Evolutionary conservation across 2,888 invertebrate genomes (phyloP).

Genomic region (Emesis russula): DNA sequence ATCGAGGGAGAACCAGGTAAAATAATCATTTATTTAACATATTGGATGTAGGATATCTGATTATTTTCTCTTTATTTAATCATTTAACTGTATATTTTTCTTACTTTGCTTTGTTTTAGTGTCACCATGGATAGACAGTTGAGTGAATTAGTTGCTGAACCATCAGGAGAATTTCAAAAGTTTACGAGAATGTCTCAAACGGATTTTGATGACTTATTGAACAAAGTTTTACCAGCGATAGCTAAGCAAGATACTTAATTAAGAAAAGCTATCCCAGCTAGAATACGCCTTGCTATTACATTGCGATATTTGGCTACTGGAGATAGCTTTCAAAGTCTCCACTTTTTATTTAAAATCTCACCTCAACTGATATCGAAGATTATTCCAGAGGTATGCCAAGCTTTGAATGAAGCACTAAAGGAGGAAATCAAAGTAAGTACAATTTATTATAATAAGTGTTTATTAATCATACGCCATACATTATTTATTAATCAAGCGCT

Average conservation of each 20-base stretch:
- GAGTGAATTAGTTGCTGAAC: slow-evolving; percentile 71
- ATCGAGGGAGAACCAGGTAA: not conserved
- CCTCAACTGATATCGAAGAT: slow-evolving; percentile 65
- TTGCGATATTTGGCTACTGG: slow-evolving; percentile 39
- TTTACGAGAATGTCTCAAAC: slow-evolving; percentile 71
- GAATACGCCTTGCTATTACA: no score
- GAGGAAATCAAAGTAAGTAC: no score
- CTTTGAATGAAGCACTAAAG: slow-evolving; percentile 49
- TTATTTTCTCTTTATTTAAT: no score
- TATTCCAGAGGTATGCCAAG: slow-evolving; percentile 64
- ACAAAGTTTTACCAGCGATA: no score
- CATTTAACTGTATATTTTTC: no score
- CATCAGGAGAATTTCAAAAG: slow-evolving; percentile 76
- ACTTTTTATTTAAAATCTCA: slow-evolving; percentile 73
- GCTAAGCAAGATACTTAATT: no score
- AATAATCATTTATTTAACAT: not conserved
- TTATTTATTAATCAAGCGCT: slow-evolving; percentile 13
- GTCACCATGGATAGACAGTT: slow-evolving; percentile 72
- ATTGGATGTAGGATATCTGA: not conserved
- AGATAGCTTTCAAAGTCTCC: slow-evolving; percentile 51
- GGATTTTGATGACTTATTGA: slow-evolving; percentile 56
- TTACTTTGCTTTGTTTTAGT: slow-evolving; percentile 18
- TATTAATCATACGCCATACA: slow-evolving; percentile 19
- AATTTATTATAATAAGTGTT: no score
- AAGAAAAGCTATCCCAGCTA: no score